Conservation (phyloP, 2,888 invertebrate species). For the Machimus atricapillus region DNA sequence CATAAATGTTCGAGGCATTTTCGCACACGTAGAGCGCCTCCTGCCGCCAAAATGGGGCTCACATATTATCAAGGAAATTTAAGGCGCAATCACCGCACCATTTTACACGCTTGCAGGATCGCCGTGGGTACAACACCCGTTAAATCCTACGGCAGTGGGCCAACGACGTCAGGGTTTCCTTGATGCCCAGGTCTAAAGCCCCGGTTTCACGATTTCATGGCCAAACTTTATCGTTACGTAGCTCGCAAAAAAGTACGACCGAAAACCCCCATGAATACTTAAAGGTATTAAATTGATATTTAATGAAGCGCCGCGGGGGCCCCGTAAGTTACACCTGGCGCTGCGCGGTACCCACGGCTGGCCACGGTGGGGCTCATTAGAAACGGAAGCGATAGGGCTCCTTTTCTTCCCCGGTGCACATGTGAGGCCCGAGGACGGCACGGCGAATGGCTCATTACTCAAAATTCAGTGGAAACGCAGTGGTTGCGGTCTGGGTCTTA, state of each 20-base stretch:
- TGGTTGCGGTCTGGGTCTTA: background rate
- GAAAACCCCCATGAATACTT: background rate
- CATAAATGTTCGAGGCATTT: background rate
- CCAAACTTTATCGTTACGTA: background rate
- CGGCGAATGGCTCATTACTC: background rate
- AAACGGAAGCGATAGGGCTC: background rate
- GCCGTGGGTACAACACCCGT: background rate
- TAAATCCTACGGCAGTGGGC: background rate
- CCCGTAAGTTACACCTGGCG: background rate
- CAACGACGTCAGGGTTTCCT: background rate
- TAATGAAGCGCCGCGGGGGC: background rate
- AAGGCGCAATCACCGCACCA: background rate
- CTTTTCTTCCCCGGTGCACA: background rate
- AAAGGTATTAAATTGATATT: background rate
- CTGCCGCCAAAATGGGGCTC: background rate
- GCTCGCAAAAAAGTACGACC: background rate
- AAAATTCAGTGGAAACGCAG: background rate
- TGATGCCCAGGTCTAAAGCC: background rate
- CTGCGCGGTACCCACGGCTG: background rate
- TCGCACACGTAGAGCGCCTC: background rate
- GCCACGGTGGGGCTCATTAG: background rate
- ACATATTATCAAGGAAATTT: background rate
- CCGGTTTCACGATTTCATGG: background rate
- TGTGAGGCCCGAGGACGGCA: background rate
- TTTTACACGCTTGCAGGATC: background rate